Conservation (phyloP, 2,797 vertebrate species). For the Neosalanx taihuensis region DNA sequence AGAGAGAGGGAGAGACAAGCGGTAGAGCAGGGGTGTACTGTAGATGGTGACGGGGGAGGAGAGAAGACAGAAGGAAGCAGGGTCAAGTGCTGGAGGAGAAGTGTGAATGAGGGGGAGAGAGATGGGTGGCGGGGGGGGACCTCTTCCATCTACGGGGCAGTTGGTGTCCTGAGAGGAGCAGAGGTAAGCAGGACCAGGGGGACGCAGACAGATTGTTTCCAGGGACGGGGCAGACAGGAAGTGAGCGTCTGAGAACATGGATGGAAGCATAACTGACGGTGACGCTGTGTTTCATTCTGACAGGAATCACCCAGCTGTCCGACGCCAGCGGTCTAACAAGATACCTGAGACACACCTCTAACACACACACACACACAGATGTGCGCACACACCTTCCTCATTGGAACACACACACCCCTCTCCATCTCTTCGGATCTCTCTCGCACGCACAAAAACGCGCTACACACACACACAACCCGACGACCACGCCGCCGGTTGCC, state of each 20-base stretch:
- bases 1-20: no score
- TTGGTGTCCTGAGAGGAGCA: no score
- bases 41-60: slow-evolving; percentile 16
- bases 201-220: neutral
- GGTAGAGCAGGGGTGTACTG: neutral
- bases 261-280: neutral
- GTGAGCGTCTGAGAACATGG: neutral
- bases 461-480: slow-evolving; percentile 44
- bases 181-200: no score
- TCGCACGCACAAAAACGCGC: slow-evolving; percentile 22
- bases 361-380: slow-evolving; percentile 18
- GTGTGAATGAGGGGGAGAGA: slow-evolving; percentile 11
- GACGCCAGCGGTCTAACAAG: slow-evolving; percentile 47
- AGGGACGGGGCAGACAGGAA: neutral
- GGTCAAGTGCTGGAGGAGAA: neutral
- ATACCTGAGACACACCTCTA: slow-evolving; percentile 48
- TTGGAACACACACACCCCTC: neutral
- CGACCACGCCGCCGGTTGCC: slow-evolving; percentile 66
- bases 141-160: no score
- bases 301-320: slow-evolving; percentile 9
- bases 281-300: neutral
- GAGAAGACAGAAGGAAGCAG: slow-evolving; percentile 14
- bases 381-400: neutral
- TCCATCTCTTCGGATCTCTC: neutral
- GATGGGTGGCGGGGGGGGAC: neutral